Percentiles rank a stretch among this genome's conserved stretches.
phyloP scores from a whole-genome alignment of 2,113 vertebrate genomes.

The Noturus placidus region DNA sequence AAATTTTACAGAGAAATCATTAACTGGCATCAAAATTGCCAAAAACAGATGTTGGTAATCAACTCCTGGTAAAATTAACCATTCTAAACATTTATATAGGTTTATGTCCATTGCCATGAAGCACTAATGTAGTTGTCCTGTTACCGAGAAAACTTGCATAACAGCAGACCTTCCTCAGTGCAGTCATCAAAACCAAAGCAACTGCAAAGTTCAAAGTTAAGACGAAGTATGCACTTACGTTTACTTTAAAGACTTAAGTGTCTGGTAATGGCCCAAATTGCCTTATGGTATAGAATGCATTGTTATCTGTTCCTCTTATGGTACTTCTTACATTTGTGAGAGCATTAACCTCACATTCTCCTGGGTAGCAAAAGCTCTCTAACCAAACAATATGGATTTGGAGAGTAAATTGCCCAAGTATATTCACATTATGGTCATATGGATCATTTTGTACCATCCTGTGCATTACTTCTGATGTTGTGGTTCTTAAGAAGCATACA shows the following conservation, averaged over 20 bases:
- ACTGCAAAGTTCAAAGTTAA: background rate
- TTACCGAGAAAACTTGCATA: background rate
- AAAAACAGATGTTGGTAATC: background rate
- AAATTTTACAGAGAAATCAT: background rate
- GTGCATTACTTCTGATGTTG: background rate
- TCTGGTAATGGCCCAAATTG: conserved; percentile 15
- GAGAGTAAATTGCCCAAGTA: background rate
- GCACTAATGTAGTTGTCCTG: background rate
- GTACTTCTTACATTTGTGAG: conserved; percentile 4
- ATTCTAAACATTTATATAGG: background rate
- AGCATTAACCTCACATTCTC: background rate
- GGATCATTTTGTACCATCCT: background rate
- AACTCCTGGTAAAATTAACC: background rate
- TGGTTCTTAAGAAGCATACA: background rate
- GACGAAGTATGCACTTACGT: background rate
- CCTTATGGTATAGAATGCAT: conserved; percentile 3
- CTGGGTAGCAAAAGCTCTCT: conserved; percentile 13
- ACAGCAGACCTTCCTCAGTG: background rate
- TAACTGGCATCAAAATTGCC: background rate
- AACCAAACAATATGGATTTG: background rate
- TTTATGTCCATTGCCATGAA: background rate
- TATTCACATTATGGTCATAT: conserved; percentile 4
- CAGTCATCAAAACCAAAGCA: background rate
- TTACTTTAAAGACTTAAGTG: conserved; percentile 12
- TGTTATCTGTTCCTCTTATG: background rate